Base-by-base conservation (phyloP, 1,140 invertebrate genomes). In the Stegodyphus mimosarum region DNA sequence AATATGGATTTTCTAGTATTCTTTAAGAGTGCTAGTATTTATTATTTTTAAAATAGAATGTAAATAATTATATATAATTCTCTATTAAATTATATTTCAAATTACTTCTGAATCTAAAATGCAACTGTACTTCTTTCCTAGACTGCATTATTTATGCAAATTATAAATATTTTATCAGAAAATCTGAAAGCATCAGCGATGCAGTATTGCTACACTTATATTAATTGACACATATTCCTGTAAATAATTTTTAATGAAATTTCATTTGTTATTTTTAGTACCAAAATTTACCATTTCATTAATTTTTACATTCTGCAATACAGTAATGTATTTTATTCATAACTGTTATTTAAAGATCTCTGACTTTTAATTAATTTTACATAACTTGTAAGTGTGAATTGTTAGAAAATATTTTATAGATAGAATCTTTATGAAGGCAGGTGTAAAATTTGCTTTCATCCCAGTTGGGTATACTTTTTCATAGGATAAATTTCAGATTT, bases 11-110 rank as follows among this genome's bases (percentile, higher is more conserved):
- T 75, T 75, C 51, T 60, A 70, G 81, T 72, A 69, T 67, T 76
- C 81, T 84, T 69, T 75, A 51, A 84, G 81, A 76, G 50, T 84
- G 60, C 81, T 70, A 70, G 64, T 66, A 76, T 70, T 84, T 84
- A 75, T 84, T 84, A 84, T 84, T 84, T 84, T 84, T 75, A 84
- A 74, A 84, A 70, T 69, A 71, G 74, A 75, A 69, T 75, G 73
- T 75, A 75, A 53, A 76, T 84, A 83, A 83, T 74, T 74, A 84
- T 69, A 69, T 84, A 69, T 55, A 74, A 70, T 69, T 49, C 55
- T 52, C 69, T 81, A 55, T 63, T 69, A 76, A 84, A 84, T 75
- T 67, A 49, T 69, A 75, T 52, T 69, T 75, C n/a, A 84, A 75
- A 84, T 69, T 84, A 73, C 53, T 73, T 17, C 13, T 73, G 53